Conservation (phyloP, 2,113 vertebrate species). For the Leucoraja erinaceus region DNA sequence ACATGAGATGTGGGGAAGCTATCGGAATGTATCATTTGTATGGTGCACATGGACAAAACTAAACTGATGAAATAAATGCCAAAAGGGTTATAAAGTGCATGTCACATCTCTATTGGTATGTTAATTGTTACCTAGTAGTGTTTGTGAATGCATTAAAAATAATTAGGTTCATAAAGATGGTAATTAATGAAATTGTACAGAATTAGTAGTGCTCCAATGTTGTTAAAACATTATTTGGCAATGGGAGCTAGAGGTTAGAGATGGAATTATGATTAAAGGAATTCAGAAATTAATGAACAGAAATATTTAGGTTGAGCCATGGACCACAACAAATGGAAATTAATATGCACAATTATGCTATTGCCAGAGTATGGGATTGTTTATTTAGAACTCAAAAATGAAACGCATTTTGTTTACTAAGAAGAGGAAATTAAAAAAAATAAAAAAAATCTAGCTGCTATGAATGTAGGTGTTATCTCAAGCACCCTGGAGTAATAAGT, state of each 20-base stretch:
- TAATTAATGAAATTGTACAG: neutral
- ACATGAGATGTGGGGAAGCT: neutral
- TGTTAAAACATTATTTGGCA: neutral
- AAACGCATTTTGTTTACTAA: neutral
- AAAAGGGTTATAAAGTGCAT: neutral
- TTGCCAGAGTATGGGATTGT: neutral
- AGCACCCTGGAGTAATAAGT: neutral
- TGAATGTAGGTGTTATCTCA: neutral
- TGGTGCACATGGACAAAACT: neutral
- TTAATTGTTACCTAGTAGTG: neutral
- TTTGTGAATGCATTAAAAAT: neutral
- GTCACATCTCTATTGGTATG: neutral
- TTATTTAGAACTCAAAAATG: neutral
- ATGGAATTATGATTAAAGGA: neutral
- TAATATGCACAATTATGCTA: neutral
- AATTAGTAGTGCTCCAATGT: neutral
- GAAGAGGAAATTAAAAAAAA: neutral
- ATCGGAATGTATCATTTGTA: neutral
- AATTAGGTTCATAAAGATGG: neutral
- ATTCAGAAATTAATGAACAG: no score
- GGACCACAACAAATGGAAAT: neutral
- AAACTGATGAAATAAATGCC: neutral
- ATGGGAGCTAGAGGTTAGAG: neutral
- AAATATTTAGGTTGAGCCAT: no score
- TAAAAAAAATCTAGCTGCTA: neutral